These are phyloP conservation scores for Microctenopoma lineatum DNA, from an alignment of 2,797 vertebrate species.

Conservation along the genomic window DNA sequence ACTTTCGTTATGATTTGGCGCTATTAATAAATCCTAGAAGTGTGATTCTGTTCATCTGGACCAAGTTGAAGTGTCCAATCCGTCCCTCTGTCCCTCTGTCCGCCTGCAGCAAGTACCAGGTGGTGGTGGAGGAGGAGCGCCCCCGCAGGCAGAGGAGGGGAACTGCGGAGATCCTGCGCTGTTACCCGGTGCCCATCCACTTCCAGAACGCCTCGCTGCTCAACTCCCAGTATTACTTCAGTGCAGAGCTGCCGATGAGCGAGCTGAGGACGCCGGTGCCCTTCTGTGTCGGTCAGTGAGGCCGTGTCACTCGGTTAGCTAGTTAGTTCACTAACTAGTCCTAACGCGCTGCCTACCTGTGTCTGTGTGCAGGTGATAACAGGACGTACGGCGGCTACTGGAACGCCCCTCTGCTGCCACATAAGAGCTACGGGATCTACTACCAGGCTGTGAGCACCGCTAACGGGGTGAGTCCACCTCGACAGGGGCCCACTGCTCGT, in stretches of 20 bases:
- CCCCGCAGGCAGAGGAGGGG: constrained; percentile 89
- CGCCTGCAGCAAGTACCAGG: constrained; percentile 90
- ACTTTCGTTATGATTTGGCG: too few species aligned
- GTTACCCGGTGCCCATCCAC: constrained; percentile 93
- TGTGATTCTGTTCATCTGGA: too few species aligned
- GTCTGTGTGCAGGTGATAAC: constrained; percentile 68
- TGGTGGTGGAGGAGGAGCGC: constrained; percentile 93
- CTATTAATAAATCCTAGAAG: too few species aligned
- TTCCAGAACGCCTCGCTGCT: constrained; percentile 90
- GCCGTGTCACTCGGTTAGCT: too few species aligned
- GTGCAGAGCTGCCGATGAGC: constrained; percentile 89
- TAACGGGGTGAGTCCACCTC: constrained; percentile 86
- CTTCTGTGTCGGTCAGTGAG: constrained; percentile 85
- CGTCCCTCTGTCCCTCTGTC: not conserved
- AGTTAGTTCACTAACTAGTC: not conserved
- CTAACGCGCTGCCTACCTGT: not conserved
- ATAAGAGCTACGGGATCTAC: constrained; percentile 96
- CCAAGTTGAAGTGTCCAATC: too few species aligned
- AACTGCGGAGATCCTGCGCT: constrained; percentile 91
- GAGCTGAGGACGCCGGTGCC: constrained; percentile 81
- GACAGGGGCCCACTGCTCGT: too few species aligned
- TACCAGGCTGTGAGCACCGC: constrained; percentile 95
- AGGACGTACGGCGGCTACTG: constrained; percentile 73
- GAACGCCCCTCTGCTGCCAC: constrained; percentile 84
- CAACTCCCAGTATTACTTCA: constrained; percentile 93